phyloP scores from a whole-genome alignment of 1,140 invertebrate species.

The Trinorchestia longiramus region DNA sequence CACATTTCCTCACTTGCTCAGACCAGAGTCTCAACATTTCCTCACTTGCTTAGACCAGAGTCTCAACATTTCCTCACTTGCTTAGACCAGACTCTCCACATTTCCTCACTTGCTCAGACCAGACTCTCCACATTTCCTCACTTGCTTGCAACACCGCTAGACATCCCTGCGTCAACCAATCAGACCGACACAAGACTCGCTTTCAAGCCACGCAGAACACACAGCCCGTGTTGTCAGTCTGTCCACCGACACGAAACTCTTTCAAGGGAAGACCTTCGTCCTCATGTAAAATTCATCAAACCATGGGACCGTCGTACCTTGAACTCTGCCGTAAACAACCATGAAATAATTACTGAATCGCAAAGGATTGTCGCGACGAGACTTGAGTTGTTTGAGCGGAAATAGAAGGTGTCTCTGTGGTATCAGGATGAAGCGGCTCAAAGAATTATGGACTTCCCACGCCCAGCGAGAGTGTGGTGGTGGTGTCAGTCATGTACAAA shows the following conservation, averaged over 20 bases:
- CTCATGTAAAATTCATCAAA: not conserved
- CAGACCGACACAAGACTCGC: not conserved
- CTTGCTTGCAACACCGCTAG: no score
- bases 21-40: no score
- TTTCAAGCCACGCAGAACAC: not conserved
- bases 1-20: no score
- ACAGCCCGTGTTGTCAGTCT: not conserved
- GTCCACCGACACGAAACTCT: not conserved
- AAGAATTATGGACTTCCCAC: no score
- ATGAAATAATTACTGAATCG: not conserved
- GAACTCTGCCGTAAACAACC: not conserved
- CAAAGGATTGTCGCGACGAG: not conserved
- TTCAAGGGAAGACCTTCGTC: not conserved
- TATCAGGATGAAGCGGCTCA: no score
- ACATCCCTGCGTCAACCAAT: no score
- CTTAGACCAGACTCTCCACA: no score
- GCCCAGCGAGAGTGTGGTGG: no score
- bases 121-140: not conserved
- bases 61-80: no score
- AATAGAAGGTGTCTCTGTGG: not conserved
- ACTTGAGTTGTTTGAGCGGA: not conserved
- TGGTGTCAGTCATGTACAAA: no score
- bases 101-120: no score
- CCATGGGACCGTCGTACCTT: not conserved
- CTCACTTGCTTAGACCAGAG: no score